Evolutionary conservation across 1,140 invertebrate genomes (phyloP), one percentile per base, ranked within the genome.

Genomic region (Eriocheir sinensis): DNA sequence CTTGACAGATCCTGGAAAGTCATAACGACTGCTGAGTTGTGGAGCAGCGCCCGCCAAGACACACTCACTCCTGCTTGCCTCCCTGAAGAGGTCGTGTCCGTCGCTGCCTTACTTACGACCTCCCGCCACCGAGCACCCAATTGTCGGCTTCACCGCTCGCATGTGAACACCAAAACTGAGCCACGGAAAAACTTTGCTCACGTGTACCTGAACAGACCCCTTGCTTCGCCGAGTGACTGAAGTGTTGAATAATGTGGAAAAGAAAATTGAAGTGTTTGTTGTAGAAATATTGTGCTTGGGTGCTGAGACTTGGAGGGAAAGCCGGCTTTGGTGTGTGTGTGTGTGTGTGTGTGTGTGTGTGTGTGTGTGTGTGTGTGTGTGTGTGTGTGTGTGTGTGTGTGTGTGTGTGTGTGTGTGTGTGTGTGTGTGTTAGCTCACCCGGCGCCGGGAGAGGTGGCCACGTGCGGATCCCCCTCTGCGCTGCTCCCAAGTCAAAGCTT

Each of bases 1-100:
- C 93, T 94, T 94, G 93, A 94, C 93, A 94, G 53, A 48, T 90
- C 88, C 60, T 89, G 93, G 93, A 94, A 94, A 90, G 21, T 94
- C 93, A 94, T 89, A 94, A 94, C 53, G 88, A 89, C 60, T 44
- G 40, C 86, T 48, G 86, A 94, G 93, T 94, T 94, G 41, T 30
- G 32, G 80, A 41, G 8, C 36, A 53, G 21, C 41, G 53, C 30
- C 32, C 40, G 53, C 9, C 80, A 89, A 32, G 86, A 83, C 86
- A 60, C 83, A 27, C 81, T 85, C 91, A 30, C 72, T 40, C 60
- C 38, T 48, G 21, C 79, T 48, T 9, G 21, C 32, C 8, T 53
- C 38, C 27, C 0, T 6, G 36, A n/a, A 72, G 34, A 12, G 48
- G 36, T 80, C 34, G 36, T n/a, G 34, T 32, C 53, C 36, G 36